Evolutionary conservation across 2,113 vertebrate species (phyloP), one percentile per base, ranked within the genome.

Genomic region (Cygnus atratus): DNA sequence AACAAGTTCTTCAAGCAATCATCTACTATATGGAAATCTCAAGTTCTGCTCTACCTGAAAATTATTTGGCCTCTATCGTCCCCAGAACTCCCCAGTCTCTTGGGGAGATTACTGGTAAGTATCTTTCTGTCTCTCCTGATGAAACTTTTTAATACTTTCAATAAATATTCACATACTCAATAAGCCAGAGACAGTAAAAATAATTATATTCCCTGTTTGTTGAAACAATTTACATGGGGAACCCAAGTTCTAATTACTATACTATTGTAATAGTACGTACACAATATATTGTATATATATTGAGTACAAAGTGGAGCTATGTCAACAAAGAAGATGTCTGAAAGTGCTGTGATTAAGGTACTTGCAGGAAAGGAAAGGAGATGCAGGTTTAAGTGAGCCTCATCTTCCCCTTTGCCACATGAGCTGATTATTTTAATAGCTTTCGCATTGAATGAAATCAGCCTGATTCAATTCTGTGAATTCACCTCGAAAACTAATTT

Each of bases 111-210:
- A 22, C 59, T 75, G 20, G 31, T 54, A 66, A 59, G 50, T 58
- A 33, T 19, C 4, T 55, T 87, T 77, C 39, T 61, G 29, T 74
- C 46, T 86, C 48, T 84, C 43, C 31, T 74, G 44, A 59, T 87
- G 37, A 88, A 88, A 81, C 5, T 65, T 94, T 68, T 84, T 85
- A 85, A 24, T 76, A 63, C 44, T 85, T 96, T 75, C 44, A 75
- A 85, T 91, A 94, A 95, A 89, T 91, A 93, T 87, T 95, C 54
- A 87, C 65, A 74, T 25, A 85, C 31, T 87, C 78, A 89, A 39
- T 85, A 46, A 97, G 25, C 37, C 46, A 82, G 43, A 81, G 68
- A 94, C 24, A 59, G 48, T 70, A 83, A 87, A 90, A 92, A 70
- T 19, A 1, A 61, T 68, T 79, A 25, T 85, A 79, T 90, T 85